Evolutionary conservation across 92 coral and sea anemone species (phyloP).

Genomic region (Bergia puertoricense): DNA sequence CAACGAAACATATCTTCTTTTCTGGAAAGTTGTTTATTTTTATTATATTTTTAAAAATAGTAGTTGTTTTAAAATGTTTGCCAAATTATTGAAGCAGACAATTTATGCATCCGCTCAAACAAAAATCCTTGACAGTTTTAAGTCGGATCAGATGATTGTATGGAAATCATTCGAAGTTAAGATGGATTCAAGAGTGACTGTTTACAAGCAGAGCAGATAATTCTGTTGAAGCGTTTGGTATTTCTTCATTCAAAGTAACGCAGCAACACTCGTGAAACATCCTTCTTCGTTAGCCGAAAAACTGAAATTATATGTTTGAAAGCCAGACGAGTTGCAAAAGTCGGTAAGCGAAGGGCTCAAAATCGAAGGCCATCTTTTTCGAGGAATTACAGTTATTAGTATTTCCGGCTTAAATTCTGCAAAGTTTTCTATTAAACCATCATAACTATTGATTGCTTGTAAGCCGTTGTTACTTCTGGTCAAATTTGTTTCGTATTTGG

Average conservation of each 20-base stretch:
- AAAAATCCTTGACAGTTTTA: constrained; percentile 35
- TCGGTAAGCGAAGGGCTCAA: neutral
- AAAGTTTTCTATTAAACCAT: constrained; percentile 8
- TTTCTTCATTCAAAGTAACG: neutral
- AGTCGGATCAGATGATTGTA: constrained; percentile 26
- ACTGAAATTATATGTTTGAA: neutral
- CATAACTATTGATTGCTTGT: neutral
- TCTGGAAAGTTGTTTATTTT: constrained; percentile 20
- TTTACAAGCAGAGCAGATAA: neutral
- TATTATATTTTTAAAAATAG: neutral
- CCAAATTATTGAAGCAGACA: constrained; percentile 22
- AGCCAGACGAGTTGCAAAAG: neutral
- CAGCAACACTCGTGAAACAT: neutral
- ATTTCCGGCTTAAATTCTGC: constrained; percentile 40
- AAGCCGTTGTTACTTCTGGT: neutral
- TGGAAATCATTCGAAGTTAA: neutral
- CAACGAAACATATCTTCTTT: constrained; percentile 12
- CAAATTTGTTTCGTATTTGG: neutral
- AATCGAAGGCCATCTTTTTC: constrained; percentile 26
- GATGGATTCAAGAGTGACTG: neutral
- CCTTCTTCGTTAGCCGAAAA: neutral
- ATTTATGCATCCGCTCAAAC: constrained; percentile 26
- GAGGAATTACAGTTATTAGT: constrained; percentile 34
- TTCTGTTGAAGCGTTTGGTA: neutral
- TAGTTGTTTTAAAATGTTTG: neutral